Evolutionary conservation across 2,113 vertebrate species (phyloP), one percentile per base, ranked within the genome.

Genomic region (Puffinus mauretanicus): DNA sequence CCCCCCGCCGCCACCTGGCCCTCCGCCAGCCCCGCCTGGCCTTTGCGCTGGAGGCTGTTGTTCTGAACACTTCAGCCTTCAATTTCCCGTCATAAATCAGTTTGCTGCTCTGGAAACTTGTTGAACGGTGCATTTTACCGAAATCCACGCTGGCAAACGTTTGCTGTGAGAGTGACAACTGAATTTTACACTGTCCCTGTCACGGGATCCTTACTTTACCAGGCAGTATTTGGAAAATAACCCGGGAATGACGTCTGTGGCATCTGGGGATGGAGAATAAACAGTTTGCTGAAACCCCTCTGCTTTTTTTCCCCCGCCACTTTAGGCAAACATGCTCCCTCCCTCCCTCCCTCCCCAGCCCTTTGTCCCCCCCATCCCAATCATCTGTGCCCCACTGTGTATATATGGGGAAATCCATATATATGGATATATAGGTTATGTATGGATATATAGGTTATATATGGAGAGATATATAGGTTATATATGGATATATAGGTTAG

Each of bases 161-260:
- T 86, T 86, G 26, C 61, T 66, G 47, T 7, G 47, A 66, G 65
- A 67, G 8, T 4, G 47, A 6, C 26, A 44, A 77, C 17, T 0
- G 3, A 46, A 66, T 46, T 84, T 73, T 67, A 52, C 11, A 8
- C 13, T 4, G 0, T 6, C 14, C 11, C 8, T 67, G 10, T 30
- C 10, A 7, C 0, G 0, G 30, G 5, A 20, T 71, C 36, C 34
- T 88, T 77, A 30, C 51, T 86, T 82, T 61, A 47, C n/a, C 0
- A 1, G n/a, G 19, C 18, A 64, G 16, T 46, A 7, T 42, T 76
- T 65, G 54, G 71, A 65, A 86, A 94, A 92, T 32, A 90, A n/a
- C 14, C 9, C 0, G 0, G 42, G 26, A 78, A 58, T 1, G 0
- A 52, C 4, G 6, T 52, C 36, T 78, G 32, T 58, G 60, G n/a